A percentile compares a stretch with the other conserved stretches of the same genome.
These are phyloP conservation scores for Xylota segnis DNA, from an alignment of 2,888 invertebrate genomes.

Conservation along the genomic window DNA sequence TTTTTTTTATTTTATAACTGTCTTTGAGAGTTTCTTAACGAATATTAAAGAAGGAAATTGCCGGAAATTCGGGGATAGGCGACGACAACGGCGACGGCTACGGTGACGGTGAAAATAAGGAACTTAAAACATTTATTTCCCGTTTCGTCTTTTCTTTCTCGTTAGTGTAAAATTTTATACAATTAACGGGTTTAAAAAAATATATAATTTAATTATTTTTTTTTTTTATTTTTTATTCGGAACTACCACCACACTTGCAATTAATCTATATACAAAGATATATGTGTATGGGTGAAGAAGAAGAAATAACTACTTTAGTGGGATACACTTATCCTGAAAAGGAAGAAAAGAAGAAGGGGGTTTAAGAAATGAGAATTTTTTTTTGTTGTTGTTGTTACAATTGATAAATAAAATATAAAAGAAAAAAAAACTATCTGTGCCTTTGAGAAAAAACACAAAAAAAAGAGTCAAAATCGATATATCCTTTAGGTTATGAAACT, in stretches of 20 bases:
- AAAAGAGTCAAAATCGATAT: conserved; percentile 51
- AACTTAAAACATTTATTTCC: conserved; percentile 36
- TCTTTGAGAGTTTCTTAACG: conserved; percentile 65
- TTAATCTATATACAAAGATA: conserved; percentile 48
- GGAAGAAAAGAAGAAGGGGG: conserved; percentile 51
- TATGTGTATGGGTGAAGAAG: conserved; percentile 46
- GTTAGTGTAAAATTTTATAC: conserved; percentile 19
- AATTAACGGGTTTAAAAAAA: conserved; percentile 18
- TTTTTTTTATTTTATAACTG: conserved; percentile 74
- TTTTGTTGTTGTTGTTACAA: not conserved
- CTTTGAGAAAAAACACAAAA: conserved; percentile 16
- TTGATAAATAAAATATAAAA: conserved; percentile 5
- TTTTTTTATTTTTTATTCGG: conserved; percentile 15
- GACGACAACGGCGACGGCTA: conserved; percentile 33
- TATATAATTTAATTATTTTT: not conserved
- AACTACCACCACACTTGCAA: conserved; percentile 56
- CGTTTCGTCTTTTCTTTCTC: conserved; percentile 48
- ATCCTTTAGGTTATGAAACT: conserved; percentile 64
- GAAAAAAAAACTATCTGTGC: conserved; percentile 10
- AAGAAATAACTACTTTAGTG: conserved; percentile 51
- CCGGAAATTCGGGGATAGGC: conserved; percentile 56
- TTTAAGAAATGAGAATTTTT: conserved; percentile 25
- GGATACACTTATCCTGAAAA: conserved; percentile 67
- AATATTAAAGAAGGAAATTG: conserved; percentile 28
- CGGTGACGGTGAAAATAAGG: conserved; percentile 12